Evolutionary conservation across 1,140 invertebrate species (phyloP).

Genomic region (Cotesia typhae): DNA sequence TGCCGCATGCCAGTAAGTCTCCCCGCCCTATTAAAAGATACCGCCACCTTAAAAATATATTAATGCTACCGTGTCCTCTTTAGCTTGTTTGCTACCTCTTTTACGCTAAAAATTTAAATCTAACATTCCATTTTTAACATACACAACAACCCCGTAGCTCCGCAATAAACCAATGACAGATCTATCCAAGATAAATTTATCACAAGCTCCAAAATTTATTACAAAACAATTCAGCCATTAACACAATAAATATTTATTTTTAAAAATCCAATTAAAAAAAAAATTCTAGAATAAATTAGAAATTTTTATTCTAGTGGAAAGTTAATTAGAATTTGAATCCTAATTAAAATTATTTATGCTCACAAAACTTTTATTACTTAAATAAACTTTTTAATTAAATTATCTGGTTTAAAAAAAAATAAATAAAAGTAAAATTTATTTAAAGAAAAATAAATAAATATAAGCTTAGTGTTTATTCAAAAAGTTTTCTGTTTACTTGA

Average conservation of each 20-base stretch:
- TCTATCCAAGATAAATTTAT: too few species aligned
- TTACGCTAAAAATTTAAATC: conserved; percentile 18
- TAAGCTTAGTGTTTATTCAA: background rate
- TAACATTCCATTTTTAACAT: background rate
- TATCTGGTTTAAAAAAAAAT: background rate
- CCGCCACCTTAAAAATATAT: conserved; percentile 40
- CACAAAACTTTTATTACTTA: too few species aligned
- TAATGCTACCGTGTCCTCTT: conserved; percentile 11
- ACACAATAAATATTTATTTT: background rate
- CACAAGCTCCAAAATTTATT: background rate
- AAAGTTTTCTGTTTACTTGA: background rate
- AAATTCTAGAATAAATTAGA: too few species aligned
- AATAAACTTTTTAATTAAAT: too few species aligned
- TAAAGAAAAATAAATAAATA: too few species aligned
- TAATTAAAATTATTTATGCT: too few species aligned
- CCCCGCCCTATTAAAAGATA: conserved; percentile 49
- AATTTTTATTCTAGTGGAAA: too few species aligned
- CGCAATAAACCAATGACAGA: background rate
- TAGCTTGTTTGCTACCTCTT: conserved; percentile 21
- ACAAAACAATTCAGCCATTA: background rate
- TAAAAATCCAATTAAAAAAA: background rate
- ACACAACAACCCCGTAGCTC: background rate
- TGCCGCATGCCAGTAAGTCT: conserved; percentile 36
- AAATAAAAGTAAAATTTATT: background rate
- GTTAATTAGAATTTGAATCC: too few species aligned